A percentile compares a stretch with the other conserved stretches of the same genome.
phyloP scores from a whole-genome alignment of 2,888 invertebrate genomes.

The Leptopilina myrica region DNA sequence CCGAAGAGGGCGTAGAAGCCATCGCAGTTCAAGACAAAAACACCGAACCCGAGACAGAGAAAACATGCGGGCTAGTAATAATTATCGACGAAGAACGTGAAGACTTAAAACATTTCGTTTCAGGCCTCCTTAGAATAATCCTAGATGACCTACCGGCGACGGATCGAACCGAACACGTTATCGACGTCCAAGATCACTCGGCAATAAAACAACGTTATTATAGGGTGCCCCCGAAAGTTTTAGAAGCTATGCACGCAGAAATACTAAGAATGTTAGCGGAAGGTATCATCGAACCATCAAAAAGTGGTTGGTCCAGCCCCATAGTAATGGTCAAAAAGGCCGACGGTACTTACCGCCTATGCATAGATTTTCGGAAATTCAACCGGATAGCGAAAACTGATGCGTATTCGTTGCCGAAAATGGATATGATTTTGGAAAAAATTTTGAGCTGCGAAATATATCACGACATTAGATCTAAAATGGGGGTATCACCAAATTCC shows the following conservation, averaged over 20 bases:
- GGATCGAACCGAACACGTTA: conserved; percentile 3
- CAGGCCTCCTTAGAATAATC: background rate
- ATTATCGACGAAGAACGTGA: background rate
- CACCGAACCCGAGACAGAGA: background rate
- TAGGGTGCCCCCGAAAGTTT: background rate
- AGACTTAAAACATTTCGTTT: background rate
- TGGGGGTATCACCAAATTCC: conserved; percentile 64
- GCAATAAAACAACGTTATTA: background rate
- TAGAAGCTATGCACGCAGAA: conserved; percentile 17
- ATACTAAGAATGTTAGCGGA: conserved; percentile 8
- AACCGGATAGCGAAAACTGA: conserved; percentile 64
- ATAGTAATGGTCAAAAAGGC: conserved; percentile 42
- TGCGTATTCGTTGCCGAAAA: conserved; percentile 65
- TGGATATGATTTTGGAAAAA: conserved; percentile 61
- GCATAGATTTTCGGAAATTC: conserved; percentile 64
- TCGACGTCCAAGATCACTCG: background rate
- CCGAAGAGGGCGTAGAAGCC: background rate
- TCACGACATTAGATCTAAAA: conserved; percentile 65
- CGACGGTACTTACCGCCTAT: conserved; percentile 39
- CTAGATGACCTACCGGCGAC: background rate
- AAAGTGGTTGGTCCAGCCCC: conserved; percentile 37
- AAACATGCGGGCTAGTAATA: background rate
- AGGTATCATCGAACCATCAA: conserved; percentile 38
- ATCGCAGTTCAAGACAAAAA: too few relatives aligned
- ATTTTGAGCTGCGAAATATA: conserved; percentile 62